A percentile compares a stretch with the other conserved stretches of the same genome.
phyloP scores from a whole-genome alignment of 1,140 invertebrate species.

The Micrasema longulum region DNA sequence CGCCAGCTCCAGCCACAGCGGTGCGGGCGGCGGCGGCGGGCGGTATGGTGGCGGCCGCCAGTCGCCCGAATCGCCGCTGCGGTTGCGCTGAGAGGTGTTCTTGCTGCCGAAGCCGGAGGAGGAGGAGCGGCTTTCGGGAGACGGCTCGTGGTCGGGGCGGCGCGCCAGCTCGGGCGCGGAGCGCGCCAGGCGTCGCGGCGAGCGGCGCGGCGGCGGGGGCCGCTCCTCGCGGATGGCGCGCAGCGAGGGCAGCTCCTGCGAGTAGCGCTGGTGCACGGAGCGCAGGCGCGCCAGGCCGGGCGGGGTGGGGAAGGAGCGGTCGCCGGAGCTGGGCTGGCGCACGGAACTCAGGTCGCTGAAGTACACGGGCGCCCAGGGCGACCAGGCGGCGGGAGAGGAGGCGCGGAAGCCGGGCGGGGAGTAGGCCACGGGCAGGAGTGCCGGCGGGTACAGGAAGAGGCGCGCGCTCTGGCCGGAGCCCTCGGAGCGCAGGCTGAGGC shows the following conservation, averaged over 20 bases:
- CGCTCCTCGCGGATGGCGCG: constrained; percentile 81
- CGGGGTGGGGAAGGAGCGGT: constrained; percentile 81
- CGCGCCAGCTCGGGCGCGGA: constrained; percentile 75
- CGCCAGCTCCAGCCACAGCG: constrained; percentile 59
- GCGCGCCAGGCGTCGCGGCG: constrained; percentile 48
- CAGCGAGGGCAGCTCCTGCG: constrained; percentile 79
- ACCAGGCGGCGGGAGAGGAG: constrained; percentile 67
- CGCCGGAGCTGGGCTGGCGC: constrained; percentile 81
- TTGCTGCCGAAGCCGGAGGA: constrained; percentile 91
- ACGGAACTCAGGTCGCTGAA: constrained; percentile 89
- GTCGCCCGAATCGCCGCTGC: constrained; percentile 79
- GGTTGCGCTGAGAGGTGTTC: constrained; percentile 86
- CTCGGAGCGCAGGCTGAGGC: constrained; percentile 72
- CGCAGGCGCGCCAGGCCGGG: constrained; percentile 69
- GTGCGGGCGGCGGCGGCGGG: constrained; percentile 73
- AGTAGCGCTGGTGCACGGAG: constrained; percentile 76
- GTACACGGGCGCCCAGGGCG: constrained; percentile 76
- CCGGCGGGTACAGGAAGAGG: constrained; percentile 61
- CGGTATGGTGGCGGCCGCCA: constrained; percentile 82
- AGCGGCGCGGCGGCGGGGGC: constrained; percentile 44
- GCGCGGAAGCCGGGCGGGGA: constrained; percentile 71
- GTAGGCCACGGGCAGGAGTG: constrained; percentile 68
- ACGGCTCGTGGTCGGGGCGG: constrained; percentile 76
- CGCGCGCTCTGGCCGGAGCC: constrained; percentile 72
- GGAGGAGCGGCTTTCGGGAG: constrained; percentile 87